Evolutionary conservation across 2,888 invertebrate species (phyloP), one percentile per base, ranked within the genome.

Genomic region (Panzeria rudis): DNA sequence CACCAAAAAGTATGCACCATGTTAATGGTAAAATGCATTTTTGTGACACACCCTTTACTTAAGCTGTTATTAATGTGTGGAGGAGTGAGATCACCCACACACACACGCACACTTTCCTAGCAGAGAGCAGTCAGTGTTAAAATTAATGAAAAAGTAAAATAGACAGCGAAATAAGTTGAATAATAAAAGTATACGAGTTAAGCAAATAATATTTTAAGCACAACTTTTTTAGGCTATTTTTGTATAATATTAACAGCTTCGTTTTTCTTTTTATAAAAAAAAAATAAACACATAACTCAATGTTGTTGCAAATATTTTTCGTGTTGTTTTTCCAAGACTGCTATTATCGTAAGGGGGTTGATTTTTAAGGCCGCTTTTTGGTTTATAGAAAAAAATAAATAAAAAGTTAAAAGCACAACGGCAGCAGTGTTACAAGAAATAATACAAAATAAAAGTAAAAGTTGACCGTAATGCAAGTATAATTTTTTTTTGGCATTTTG

Each of bases 1-100:
- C 66, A 81, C 79, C 80, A 52, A 80, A 81, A 87, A 88, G 78
- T 86, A 87, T 88, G 87, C 87, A 80, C 17, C 84, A 81, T 76
- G 64, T 64, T 83, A 82, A 84, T 73, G 87, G 44, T 52, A 64
- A 81, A 86, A 83, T 79, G 82, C 82, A 85, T 82, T 85, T 85
- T 72, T 62, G 69, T 75, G 69, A 78, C 85, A 78, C 77, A 78
- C 77, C 69, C 81, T 82, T 82, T 54, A 25, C 52, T 52, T 41
- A 32, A 68, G 23, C 17, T 15, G 7, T 8, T 32, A 17, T 9
- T 29, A 52, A 13, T 32, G 15, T 20, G 9, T 13, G 44, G 0
- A 9, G n/a, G 23, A 47, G 32, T 61, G 72, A 9, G 66, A 17
- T n/a, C n/a, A 29, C 29, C 2, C 29, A 29, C 29, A 29, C 29